Conservation (phyloP, 2,888 invertebrate genomes). For the Oscheius sp. region DNA sequence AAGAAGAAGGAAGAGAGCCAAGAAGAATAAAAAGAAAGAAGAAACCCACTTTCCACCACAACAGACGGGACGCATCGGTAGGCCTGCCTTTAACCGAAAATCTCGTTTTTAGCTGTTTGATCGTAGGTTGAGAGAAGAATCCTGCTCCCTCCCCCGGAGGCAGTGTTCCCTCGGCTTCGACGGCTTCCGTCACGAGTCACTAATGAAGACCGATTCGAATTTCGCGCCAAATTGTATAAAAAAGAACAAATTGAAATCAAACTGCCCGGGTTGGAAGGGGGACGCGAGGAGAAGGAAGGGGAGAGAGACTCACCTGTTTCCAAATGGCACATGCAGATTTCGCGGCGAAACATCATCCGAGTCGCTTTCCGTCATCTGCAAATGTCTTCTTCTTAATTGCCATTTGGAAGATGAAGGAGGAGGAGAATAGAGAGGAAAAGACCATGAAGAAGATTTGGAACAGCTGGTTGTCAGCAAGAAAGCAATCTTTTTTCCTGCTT, state of each 20-base stretch:
- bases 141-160: conserved; percentile 3
- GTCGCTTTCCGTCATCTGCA: conserved; percentile 27
- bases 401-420: too few species aligned
- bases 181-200: conserved; percentile 14
- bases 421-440: conserved; percentile 3
- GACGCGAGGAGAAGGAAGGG: not conserved
- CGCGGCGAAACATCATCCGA: conserved; percentile 13
- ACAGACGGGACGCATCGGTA: not conserved
- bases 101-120: conserved; percentile 26
- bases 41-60: not conserved
- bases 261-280: too few species aligned
- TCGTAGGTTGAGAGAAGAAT: conserved; percentile 20
- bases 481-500: too few species aligned
- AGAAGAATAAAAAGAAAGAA: not conserved
- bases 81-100: conserved; percentile 15
- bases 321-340: conserved; percentile 25
- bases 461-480: too few species aligned
- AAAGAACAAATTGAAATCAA: not conserved
- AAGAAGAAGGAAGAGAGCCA: not conserved
- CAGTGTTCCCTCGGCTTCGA: conserved; percentile 8
- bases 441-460: not conserved
- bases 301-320: conserved; percentile 17
- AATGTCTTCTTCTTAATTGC: too few species aligned
- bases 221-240: conserved; percentile 27
- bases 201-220: conserved; percentile 31